Evolutionary conservation across 1,140 invertebrate species (phyloP), one percentile per base, ranked within the genome.

Genomic region (Drosophila sp.): DNA sequence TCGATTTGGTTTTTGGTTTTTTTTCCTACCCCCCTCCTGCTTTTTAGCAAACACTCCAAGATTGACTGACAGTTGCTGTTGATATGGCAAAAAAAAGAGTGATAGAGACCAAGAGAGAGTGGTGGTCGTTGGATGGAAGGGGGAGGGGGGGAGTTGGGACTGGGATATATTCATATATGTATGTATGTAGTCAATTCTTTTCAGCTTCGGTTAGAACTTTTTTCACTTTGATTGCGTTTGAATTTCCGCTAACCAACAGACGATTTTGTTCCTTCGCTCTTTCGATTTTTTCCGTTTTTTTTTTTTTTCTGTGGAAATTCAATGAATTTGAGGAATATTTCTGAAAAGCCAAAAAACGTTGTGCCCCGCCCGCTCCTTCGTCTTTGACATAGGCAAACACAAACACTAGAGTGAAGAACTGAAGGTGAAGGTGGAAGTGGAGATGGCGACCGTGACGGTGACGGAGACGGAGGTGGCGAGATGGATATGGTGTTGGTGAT

Each of bases 251-350:
- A 50, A 50, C 44, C 44, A 50, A 50, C 44, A 40, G 23, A 6
- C 7, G 1, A 17, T 41, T 25, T 30, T 44, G 32, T 44, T 60
- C 41, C 65, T 47, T 56, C 41, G 2, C 8, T 6, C 33, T 29
- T 32, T 38, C 8, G 8, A 38, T 38, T 25, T n/a, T 17, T 50
- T 10, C n/a, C 40, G 54, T 41, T 6, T 30, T 44, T 10, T 25
- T 50, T 61, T 41, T 11, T 40, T 32, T 68, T 50, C 58, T 41
- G 40, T 58, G 44, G 55, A 64, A 70, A 86, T 79, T 82, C 71
- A 82, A 79, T 86, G 82, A 86, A 76, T 86, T 87, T 79, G 83
- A 82, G 79, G 69, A 82, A 86, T 86, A 82, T 63, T 72, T 72
- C 66, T 70, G 79, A 79, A 85, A 78, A 66, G 70, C 56, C 44